These are phyloP conservation scores for Acronicta aceris DNA, from an alignment of 2,888 invertebrate genomes.

Conservation along the genomic window DNA sequence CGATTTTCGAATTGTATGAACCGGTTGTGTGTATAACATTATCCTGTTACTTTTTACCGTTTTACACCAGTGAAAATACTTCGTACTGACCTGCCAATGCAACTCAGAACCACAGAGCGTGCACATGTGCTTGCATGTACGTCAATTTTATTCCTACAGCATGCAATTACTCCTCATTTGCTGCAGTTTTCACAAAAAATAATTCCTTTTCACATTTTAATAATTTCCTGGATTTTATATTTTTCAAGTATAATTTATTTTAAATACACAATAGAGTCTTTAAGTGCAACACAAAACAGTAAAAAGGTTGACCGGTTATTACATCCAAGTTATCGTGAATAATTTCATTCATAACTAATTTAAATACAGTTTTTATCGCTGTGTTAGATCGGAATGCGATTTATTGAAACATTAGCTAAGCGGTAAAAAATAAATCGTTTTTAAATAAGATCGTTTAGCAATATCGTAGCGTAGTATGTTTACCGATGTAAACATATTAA, in stretches of 20 bases:
- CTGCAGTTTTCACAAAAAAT: conserved; percentile 2
- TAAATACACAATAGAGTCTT: background rate
- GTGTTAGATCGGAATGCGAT: conserved; percentile 1
- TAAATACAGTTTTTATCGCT: background rate
- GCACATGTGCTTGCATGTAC: conserved; percentile 60
- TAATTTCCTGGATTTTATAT: conserved; percentile 11
- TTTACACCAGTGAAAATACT: conserved; percentile 63
- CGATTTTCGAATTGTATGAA: conserved; percentile 74
- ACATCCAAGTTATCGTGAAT: background rate
- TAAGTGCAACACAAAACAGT: background rate
- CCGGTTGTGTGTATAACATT: conserved; percentile 73
- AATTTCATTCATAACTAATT: conserved; percentile 10
- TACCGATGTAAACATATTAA: conserved; percentile 3
- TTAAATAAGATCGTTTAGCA: conserved; percentile 4
- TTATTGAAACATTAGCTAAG: conserved; percentile 5
- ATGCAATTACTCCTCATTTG: conserved; percentile 43
- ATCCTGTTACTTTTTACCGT: conserved; percentile 85
- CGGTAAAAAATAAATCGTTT: conserved; percentile 1
- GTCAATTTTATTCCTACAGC: conserved; percentile 48
- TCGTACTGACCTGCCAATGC: conserved; percentile 45
- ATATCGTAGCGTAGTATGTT: background rate
- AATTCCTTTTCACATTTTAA: conserved; percentile 19
- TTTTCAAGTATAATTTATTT: background rate
- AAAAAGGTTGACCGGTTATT: background rate
- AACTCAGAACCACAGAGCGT: conserved; percentile 64